Conservation (phyloP, 2,113 vertebrate species). For the Glaucidium brasilianum region DNA sequence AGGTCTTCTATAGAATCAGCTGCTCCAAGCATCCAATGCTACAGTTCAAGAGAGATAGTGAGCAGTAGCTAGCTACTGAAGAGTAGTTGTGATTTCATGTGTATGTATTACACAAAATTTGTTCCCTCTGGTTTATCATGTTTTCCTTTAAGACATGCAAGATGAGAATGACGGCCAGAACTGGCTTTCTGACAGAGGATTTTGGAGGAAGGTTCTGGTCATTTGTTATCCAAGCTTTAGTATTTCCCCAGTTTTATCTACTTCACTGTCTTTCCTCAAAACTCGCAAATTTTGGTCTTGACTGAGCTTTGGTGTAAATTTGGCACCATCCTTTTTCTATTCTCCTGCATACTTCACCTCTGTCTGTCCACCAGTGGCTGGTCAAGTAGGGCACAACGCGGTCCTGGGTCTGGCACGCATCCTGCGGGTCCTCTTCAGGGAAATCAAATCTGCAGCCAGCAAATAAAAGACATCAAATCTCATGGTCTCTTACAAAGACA, state of each 20-base stretch:
- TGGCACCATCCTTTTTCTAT: background rate
- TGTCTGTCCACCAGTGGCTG: background rate
- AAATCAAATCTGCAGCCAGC: background rate
- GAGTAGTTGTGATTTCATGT: background rate
- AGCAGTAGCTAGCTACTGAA: background rate
- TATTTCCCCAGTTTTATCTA: background rate
- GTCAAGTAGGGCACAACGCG: background rate
- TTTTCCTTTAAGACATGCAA: background rate
- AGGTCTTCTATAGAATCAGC: background rate
- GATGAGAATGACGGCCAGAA: background rate
- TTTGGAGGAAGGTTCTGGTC: background rate
- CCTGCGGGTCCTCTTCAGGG: background rate
- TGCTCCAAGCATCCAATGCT: background rate
- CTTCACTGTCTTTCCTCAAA: background rate
- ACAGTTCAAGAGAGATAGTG: background rate
- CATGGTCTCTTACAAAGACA: background rate
- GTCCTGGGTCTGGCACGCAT: background rate
- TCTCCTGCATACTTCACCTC: background rate
- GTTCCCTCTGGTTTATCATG: background rate
- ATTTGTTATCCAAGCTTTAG: background rate
- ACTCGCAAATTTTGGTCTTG: background rate
- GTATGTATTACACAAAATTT: background rate
- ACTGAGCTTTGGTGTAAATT: background rate
- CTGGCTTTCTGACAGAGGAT: background rate
- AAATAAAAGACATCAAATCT: background rate